Conservation (phyloP, 2,113 vertebrate genomes). For the Platysteira castanea region DNA sequence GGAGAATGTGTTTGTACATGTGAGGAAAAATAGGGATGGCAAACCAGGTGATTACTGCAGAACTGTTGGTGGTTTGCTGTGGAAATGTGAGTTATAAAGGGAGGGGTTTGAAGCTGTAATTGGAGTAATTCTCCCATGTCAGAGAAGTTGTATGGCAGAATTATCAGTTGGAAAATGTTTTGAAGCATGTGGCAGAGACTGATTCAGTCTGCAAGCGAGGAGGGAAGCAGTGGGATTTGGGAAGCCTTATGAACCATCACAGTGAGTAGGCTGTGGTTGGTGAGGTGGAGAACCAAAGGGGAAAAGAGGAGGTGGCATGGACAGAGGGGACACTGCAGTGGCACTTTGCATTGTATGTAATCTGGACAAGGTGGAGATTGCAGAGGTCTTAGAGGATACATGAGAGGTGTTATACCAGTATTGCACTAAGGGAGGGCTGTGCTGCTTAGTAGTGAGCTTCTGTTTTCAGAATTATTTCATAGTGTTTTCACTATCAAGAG, state of each 20-base stretch:
- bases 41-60: background rate
- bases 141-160: background rate
- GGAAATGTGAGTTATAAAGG: background rate
- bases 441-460: background rate
- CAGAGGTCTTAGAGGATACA: background rate
- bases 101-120: background rate
- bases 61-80: background rate
- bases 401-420: background rate
- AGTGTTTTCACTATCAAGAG: background rate
- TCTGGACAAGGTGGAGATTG: background rate
- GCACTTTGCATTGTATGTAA: background rate
- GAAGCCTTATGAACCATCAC: background rate
- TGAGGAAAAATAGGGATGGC: background rate
- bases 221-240: background rate
- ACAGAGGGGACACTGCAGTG: background rate
- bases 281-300: background rate
- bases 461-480: background rate
- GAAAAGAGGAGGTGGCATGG: background rate
- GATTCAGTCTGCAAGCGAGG: background rate
- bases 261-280: background rate
- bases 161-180: background rate
- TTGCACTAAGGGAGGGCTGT: background rate
- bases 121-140: background rate
- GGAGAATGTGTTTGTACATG: background rate
- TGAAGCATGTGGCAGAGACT: rapidly evolving